Percentiles rank a stretch among this genome's conserved stretches.
Evolutionary conservation across 2,113 vertebrate genomes (phyloP).

Genomic region (Amia ocellicauda): DNA sequence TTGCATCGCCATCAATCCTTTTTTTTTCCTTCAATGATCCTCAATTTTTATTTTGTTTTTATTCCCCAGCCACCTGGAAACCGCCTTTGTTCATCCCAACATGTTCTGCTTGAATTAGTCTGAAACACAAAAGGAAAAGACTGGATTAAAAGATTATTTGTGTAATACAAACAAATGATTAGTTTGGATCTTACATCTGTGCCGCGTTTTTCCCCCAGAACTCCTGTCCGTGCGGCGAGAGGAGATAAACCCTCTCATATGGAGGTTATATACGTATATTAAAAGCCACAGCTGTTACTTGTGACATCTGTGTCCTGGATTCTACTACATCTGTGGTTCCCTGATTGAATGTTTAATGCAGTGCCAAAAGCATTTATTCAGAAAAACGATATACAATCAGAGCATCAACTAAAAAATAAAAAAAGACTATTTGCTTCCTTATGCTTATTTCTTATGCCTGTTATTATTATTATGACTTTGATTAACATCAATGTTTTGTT

Average conservation of each 20-base stretch:
- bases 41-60: too few relatives aligned
- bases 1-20: too few relatives aligned
- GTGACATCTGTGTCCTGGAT: background rate
- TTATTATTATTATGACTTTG: too few relatives aligned
- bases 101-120: background rate
- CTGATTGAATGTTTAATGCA: conserved; percentile 3
- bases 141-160: background rate
- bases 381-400: too few relatives aligned
- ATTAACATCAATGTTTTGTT: too few relatives aligned
- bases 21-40: too few relatives aligned
- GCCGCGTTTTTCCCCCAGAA: background rate
- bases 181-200: background rate
- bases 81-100: too few relatives aligned
- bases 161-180: background rate
- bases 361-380: too few relatives aligned
- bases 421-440: too few relatives aligned
- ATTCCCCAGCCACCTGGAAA: too few relatives aligned
- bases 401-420: too few relatives aligned
- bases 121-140: conserved; percentile 3
- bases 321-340: background rate
- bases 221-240: background rate
- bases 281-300: background rate
- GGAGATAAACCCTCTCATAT: background rate
- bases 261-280: background rate
- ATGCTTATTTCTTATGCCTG: too few relatives aligned